These are phyloP conservation scores for Tethea ocularis DNA, from an alignment of 2,888 invertebrate genomes.

Conservation along the genomic window DNA sequence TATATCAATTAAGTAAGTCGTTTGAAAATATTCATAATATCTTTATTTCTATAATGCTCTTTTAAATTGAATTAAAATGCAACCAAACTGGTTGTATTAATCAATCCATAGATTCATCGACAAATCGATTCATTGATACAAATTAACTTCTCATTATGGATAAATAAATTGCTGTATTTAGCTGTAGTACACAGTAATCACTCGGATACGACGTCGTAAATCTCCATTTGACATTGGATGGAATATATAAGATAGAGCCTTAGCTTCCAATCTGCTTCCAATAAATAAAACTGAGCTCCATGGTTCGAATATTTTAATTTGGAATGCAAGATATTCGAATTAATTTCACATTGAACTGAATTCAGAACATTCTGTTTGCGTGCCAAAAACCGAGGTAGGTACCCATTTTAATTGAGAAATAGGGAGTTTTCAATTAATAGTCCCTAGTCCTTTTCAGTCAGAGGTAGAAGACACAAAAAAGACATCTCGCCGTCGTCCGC, in stretches of 20 bases:
- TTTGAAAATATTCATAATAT: too few species aligned
- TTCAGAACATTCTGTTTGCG: slow-evolving; percentile 9
- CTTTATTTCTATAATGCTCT: too few species aligned
- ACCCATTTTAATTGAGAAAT: slow-evolving; percentile 14
- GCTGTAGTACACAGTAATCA: background rate
- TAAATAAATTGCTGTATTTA: slow-evolving; percentile 5
- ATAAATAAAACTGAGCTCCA: background rate
- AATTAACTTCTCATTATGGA: slow-evolving; percentile 16
- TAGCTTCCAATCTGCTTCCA: background rate
- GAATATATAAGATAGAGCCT: background rate
- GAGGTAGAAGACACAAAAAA: slow-evolving; percentile 2
- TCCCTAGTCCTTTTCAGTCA: background rate
- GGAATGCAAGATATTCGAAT: slow-evolving; percentile 8
- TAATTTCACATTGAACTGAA: slow-evolving; percentile 9
- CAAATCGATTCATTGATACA: slow-evolving; percentile 10
- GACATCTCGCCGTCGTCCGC: background rate
- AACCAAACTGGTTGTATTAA: background rate
- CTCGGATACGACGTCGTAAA: background rate
- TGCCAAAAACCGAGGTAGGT: slow-evolving; percentile 10
- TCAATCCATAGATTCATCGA: slow-evolving; percentile 10
- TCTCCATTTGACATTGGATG: slow-evolving; percentile 2
- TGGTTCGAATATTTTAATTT: background rate
- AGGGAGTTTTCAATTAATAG: slow-evolving; percentile 3
- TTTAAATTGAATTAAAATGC: background rate
- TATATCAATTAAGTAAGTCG: too few species aligned